Evolutionary conservation across 2,797 vertebrate genomes (phyloP).

Genomic region (Melanotaenia maccullochi): DNA sequence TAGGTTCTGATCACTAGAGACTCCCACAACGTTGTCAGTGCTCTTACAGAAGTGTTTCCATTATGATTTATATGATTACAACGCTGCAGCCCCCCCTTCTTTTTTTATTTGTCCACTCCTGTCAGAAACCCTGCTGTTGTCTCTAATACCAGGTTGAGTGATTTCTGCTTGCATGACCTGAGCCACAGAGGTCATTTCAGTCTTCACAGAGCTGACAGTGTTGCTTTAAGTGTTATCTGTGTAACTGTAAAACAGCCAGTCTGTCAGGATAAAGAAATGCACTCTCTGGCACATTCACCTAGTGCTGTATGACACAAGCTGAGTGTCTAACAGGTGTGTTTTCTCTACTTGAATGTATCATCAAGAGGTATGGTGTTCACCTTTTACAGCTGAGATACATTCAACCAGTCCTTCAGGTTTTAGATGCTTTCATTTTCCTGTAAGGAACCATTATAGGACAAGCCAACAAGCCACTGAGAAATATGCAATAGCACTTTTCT

Average conservation of each 20-base stretch:
- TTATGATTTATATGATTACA: constrained; percentile 43
- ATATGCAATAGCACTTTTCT: neutral
- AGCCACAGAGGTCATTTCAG: constrained; percentile 70
- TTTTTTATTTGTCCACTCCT: constrained; percentile 24
- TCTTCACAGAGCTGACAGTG: constrained; percentile 69
- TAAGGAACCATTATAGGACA: constrained; percentile 17
- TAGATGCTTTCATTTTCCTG: constrained; percentile 25
- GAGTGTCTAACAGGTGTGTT: constrained; percentile 67
- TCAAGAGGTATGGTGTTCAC: constrained; percentile 42
- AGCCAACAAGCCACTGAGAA: neutral
- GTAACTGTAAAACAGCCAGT: constrained; percentile 68
- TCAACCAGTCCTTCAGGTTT: constrained; percentile 22
- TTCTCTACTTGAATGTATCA: constrained; percentile 64
- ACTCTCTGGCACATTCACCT: constrained; percentile 56
- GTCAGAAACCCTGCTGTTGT: constrained; percentile 60
- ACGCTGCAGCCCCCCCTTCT: constrained; percentile 25
- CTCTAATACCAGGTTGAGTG: constrained; percentile 58
- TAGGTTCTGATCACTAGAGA: constrained; percentile 20
- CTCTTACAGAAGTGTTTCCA: constrained; percentile 36
- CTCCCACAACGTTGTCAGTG: constrained; percentile 41
- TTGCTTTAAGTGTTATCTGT: constrained; percentile 72
- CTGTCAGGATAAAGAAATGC: constrained; percentile 62
- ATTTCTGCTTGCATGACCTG: constrained; percentile 70
- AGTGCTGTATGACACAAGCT: constrained; percentile 48
- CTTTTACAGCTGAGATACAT: constrained; percentile 41